phyloP scores from a whole-genome alignment of 2,113 vertebrate species.

The Haemorhous mexicanus region DNA sequence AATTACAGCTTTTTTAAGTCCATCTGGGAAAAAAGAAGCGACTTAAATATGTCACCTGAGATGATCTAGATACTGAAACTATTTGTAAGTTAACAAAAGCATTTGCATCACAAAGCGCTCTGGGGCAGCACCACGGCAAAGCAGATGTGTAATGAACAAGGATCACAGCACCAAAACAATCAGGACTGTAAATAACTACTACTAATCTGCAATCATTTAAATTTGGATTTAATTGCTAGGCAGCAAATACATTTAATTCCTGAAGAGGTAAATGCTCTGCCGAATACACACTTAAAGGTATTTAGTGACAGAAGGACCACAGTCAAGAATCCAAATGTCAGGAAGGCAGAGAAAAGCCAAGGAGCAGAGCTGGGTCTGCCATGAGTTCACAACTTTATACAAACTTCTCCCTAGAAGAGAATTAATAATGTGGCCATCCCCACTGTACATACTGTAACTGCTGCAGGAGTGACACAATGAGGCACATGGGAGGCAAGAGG shows the following conservation, averaged over 20 bases:
- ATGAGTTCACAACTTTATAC: constrained; percentile 16
- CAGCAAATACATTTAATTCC: constrained; percentile 56
- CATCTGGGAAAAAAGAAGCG: constrained; percentile 70
- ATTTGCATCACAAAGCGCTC: constrained; percentile 66
- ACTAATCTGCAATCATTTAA: constrained; percentile 66
- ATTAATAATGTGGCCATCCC: neutral
- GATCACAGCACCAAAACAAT: constrained; percentile 70
- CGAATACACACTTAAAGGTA: constrained; percentile 18
- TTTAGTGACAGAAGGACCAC: neutral
- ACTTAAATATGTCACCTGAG: constrained; percentile 71
- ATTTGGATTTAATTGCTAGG: constrained; percentile 67
- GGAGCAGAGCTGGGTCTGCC: neutral
- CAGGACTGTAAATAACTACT: constrained; percentile 61
- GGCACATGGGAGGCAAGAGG: constrained; percentile 17
- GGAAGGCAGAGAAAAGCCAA: constrained; percentile 4
- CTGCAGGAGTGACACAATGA: constrained; percentile 36
- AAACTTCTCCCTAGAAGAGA: constrained; percentile 28
- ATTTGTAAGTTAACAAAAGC: constrained; percentile 66
- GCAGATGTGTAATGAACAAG: constrained; percentile 66
- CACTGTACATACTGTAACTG: constrained; percentile 56
- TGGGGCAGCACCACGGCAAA: constrained; percentile 40
- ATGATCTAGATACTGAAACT: constrained; percentile 69
- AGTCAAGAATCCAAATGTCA: neutral
- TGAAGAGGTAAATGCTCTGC: constrained; percentile 38
- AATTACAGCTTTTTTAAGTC: constrained; percentile 75